Evolutionary conservation across 1,140 invertebrate species (phyloP).

Genomic region (Bombus pyrosoma): DNA sequence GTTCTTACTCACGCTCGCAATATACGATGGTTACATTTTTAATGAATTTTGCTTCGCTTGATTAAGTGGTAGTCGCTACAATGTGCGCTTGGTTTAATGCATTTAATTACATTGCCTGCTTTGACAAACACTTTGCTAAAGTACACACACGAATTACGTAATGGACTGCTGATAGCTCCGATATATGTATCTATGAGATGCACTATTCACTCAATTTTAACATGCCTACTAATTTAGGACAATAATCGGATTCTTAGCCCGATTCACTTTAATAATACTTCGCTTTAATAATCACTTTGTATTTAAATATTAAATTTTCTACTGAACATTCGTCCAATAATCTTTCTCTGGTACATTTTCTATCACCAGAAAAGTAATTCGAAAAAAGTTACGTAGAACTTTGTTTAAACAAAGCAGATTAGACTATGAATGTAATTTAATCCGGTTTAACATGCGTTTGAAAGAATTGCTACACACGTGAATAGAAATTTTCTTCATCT

Average conservation of each 20-base stretch:
- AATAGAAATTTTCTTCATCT: too few relatives aligned
- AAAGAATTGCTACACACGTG: too few relatives aligned
- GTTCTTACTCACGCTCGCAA: conserved; percentile 3
- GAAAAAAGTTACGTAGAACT: background rate
- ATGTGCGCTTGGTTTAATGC: conserved; percentile 55
- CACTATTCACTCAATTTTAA: conserved; percentile 46
- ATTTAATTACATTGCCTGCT: conserved; percentile 60
- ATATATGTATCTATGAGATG: conserved; percentile 13
- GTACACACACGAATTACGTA: conserved; percentile 59
- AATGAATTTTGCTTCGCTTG: conserved; percentile 54
- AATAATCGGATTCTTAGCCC: conserved; percentile 14
- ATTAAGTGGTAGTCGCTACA: conserved; percentile 47
- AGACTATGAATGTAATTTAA: background rate
- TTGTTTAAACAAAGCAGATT: background rate
- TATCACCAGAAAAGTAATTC: background rate
- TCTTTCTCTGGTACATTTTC: background rate
- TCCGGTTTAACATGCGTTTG: background rate
- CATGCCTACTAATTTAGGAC: conserved; percentile 46
- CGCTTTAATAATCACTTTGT: background rate
- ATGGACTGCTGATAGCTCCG: conserved; percentile 56
- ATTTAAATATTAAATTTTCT: background rate
- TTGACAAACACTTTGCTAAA: conserved; percentile 60
- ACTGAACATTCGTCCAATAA: too few relatives aligned
- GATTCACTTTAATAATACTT: background rate
- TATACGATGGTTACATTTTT: conserved; percentile 33